phyloP scores from a whole-genome alignment of 2,797 vertebrate genomes.

The Gobio occitaniae region DNA sequence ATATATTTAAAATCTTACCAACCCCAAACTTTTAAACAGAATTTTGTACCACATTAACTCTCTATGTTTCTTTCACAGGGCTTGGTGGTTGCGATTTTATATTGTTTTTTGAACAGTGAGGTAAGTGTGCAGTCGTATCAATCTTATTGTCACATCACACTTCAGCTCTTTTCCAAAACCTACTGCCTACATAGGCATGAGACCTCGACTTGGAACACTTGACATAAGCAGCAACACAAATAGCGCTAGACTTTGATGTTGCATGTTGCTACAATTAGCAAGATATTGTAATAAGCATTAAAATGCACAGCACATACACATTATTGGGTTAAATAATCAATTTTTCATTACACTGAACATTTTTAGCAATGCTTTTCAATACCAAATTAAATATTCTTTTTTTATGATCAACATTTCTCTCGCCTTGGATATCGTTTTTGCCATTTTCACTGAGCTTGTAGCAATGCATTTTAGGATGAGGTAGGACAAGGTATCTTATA shows the following conservation, averaged over 20 bases:
- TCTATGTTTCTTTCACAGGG: constrained; percentile 79
- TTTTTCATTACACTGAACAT: background rate
- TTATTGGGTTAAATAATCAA: background rate
- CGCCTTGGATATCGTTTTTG: background rate
- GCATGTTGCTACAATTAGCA: background rate
- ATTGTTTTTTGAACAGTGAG: constrained; percentile 95
- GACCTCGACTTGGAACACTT: background rate
- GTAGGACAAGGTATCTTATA: background rate
- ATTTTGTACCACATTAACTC: background rate
- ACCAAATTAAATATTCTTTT: background rate
- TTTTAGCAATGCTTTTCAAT: background rate
- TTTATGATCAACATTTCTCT: background rate
- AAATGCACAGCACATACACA: background rate
- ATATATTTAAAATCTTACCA: background rate
- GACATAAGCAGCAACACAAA: background rate
- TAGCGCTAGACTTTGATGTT: background rate
- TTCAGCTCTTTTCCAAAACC: background rate
- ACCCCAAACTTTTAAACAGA: background rate
- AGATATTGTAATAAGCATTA: background rate
- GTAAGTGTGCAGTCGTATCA: constrained; percentile 74
- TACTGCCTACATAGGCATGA: background rate
- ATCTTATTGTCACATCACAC: background rate
- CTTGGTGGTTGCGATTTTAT: constrained; percentile 89
- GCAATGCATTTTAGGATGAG: background rate
- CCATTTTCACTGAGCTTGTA: background rate